These are phyloP conservation scores for Campopleginae sp. DNA, from an alignment of 2,888 invertebrate genomes.

Conservation along the genomic window DNA sequence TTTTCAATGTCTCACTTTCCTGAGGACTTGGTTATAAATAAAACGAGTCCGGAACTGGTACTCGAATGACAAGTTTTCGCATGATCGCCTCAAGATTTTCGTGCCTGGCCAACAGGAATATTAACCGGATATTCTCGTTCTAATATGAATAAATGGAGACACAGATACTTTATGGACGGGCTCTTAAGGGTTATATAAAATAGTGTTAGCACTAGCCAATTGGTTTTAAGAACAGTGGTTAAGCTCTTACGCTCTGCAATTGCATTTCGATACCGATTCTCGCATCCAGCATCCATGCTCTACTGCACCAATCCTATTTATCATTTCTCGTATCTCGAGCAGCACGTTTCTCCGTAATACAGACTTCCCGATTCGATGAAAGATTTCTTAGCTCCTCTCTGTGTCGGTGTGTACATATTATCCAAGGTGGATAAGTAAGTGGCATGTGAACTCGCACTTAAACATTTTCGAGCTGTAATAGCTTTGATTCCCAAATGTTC, in stretches of 20 bases:
- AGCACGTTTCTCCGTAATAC: background rate
- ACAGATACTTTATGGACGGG: background rate
- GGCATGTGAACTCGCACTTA: conserved; percentile 23
- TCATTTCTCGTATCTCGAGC: conserved; percentile 20
- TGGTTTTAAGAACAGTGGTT: background rate
- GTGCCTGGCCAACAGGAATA: conserved; percentile 11
- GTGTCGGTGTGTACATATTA: background rate
- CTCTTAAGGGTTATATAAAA: background rate
- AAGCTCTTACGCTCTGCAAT: conserved; percentile 7
- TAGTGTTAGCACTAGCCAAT: background rate
- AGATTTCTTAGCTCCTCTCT: conserved; percentile 3
- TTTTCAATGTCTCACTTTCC: background rate
- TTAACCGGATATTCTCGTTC: background rate
- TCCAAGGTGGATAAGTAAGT: conserved; percentile 14
- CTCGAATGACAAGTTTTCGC: conserved; percentile 9
- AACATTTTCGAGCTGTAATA: background rate
- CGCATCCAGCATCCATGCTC: background rate
- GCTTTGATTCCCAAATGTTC: background rate
- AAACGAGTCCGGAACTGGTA: background rate
- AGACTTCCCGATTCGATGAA: conserved; percentile 28
- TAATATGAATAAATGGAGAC: conserved; percentile 1
- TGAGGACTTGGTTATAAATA: background rate
- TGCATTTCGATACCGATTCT: conserved; percentile 26
- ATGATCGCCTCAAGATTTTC: conserved; percentile 6
- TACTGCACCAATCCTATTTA: conserved; percentile 12